Percentiles rank a stretch among this genome's conserved stretches.
Evolutionary conservation across 2,888 invertebrate species (phyloP).

Genomic region (Calameuta pallipes): DNA sequence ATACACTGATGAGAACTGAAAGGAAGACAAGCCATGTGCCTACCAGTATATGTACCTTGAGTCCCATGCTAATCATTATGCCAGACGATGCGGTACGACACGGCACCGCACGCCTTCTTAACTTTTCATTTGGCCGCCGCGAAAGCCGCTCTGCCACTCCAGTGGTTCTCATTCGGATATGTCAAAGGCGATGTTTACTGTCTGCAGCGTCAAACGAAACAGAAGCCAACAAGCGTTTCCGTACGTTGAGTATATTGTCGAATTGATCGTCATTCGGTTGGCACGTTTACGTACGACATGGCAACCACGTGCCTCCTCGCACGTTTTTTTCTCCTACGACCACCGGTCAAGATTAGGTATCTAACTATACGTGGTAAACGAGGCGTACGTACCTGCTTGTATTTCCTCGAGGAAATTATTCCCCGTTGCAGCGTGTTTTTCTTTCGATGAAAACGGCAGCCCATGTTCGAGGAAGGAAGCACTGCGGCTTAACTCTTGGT

Average conservation of each 20-base stretch:
- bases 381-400: background rate
- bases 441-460: constrained; percentile 1
- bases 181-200: background rate
- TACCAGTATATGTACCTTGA: constrained; percentile 26
- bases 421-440: background rate
- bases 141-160: constrained; percentile 23
- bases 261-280: background rate
- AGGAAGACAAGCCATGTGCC: background rate
- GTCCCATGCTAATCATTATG: constrained; percentile 42
- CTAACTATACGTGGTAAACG: background rate
- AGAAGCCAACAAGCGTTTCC: background rate
- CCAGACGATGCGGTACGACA: constrained; percentile 40
- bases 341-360: background rate
- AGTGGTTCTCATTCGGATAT: constrained; percentile 30
- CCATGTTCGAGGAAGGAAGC: background rate
- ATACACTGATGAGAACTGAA: background rate
- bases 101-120: constrained; percentile 39
- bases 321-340: background rate
- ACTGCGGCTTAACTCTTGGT: background rate
- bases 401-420: background rate
- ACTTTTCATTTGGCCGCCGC: constrained; percentile 35
- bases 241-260: background rate
- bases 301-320: background rate
- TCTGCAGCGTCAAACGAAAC: background rate
- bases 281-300: background rate